Percentiles rank a stretch among this genome's conserved stretches.
Conservation (phyloP, 2,113 vertebrate species). For the Colius striatus region DNA sequence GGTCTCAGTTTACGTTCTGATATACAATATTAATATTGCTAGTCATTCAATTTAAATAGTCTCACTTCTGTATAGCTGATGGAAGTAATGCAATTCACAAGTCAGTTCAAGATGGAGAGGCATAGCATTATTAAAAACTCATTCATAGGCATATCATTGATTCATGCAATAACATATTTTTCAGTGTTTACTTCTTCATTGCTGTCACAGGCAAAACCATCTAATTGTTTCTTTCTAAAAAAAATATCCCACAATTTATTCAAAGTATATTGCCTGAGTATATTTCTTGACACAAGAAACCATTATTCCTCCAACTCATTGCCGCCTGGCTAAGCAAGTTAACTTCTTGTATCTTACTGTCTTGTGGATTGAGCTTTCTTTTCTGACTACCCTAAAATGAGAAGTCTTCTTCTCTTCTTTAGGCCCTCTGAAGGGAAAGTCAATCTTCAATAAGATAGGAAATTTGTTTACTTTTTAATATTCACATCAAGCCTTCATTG, state of each 20-base stretch:
- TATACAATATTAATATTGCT: background rate
- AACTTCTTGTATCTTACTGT: background rate
- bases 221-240: background rate
- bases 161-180: background rate
- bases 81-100: background rate
- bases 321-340: background rate
- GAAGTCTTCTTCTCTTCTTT: background rate
- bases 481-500: background rate
- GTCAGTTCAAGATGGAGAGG: background rate
- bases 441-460: background rate
- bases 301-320: background rate
- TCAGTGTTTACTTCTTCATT: background rate
- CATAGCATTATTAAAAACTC: background rate
- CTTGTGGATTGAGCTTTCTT: background rate
- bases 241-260: background rate
- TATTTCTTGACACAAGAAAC: background rate
- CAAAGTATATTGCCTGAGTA: background rate
- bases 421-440: background rate
- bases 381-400: background rate
- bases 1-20: background rate
- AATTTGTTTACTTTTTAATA: background rate
- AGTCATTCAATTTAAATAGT: background rate
- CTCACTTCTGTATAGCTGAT: background rate
- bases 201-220: background rate
- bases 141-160: background rate